These are phyloP conservation scores for Plestiodon gilberti DNA, from an alignment of 2,113 vertebrate genomes.

Conservation along the genomic window DNA sequence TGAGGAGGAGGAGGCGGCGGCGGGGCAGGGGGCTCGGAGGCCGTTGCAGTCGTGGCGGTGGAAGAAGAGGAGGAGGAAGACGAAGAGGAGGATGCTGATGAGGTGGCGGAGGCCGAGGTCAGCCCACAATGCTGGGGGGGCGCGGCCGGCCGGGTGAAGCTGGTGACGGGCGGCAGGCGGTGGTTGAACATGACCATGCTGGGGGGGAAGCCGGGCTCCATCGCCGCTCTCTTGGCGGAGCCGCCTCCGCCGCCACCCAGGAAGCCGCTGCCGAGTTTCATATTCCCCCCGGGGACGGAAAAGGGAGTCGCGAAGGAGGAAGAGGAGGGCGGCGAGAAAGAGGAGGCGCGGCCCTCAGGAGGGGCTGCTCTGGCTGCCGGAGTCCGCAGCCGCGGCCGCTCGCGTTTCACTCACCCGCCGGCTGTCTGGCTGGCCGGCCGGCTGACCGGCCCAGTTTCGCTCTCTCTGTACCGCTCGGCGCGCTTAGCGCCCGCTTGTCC, in stretches of 20 bases:
- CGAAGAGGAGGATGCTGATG: conserved; percentile 69
- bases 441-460: no score
- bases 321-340: background rate
- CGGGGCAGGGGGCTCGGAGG: conserved; percentile 82
- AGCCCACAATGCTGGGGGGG: conserved; percentile 81
- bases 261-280: conserved; percentile 93
- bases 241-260: conserved; percentile 81
- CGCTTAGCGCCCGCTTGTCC: conserved; percentile 44
- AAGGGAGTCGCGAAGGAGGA: conserved; percentile 43
- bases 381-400: background rate
- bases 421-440: conserved; percentile 53
- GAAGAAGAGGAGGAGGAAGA: conserved; percentile 75
- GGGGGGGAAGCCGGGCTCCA: conserved; percentile 92
- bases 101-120: conserved; percentile 78
- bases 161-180: conserved; percentile 94
- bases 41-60: conserved; percentile 71
- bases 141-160: conserved; percentile 91
- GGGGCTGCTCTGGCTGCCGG: background rate
- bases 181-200: conserved; percentile 98
- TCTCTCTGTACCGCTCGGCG: conserved; percentile 33
- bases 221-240: conserved; percentile 88
- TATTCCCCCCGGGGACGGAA: conserved; percentile 70
- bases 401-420: conserved; percentile 39
- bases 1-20: conserved; percentile 59
- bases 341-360: conserved; percentile 13